Evolutionary conservation across 2,113 vertebrate genomes (phyloP).

Genomic region (Megaceryle torquata): DNA sequence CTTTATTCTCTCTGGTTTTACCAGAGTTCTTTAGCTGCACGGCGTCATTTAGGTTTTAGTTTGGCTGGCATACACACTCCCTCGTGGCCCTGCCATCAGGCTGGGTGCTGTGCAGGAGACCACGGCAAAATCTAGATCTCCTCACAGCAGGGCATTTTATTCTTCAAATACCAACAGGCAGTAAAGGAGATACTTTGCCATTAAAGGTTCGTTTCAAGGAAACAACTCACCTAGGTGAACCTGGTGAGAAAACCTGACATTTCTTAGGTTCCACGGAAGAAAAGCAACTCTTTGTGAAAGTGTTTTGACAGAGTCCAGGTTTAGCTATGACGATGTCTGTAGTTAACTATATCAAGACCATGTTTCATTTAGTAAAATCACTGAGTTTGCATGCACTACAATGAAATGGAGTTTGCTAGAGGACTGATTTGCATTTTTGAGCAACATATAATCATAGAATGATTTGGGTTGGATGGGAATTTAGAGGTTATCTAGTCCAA

Average conservation of each 20-base stretch:
- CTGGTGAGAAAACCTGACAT: background rate
- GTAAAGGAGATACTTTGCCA: background rate
- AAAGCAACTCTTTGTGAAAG: background rate
- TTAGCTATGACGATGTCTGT: background rate
- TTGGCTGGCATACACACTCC: background rate
- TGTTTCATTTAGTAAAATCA: background rate
- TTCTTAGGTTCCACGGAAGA: background rate
- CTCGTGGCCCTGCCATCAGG: background rate
- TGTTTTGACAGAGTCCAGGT: background rate
- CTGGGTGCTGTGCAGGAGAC: background rate
- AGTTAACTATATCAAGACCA: background rate
- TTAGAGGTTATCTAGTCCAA: too few relatives aligned
- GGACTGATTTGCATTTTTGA: background rate
- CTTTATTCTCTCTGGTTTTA: background rate
- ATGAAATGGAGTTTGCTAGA: background rate
- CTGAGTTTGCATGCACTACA: background rate
- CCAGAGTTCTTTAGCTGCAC: background rate
- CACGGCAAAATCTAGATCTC: rapidly evolving
- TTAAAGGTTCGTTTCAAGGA: background rate
- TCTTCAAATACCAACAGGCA: background rate
- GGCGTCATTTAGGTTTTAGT: background rate
- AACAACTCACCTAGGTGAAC: background rate
- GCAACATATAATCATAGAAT: background rate
- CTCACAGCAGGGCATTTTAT: rapidly evolving
- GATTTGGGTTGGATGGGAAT: too few relatives aligned